Evolutionary conservation across 2,113 vertebrate genomes (phyloP), one percentile per base, ranked within the genome.

Genomic region (Patagioenas fasciata): DNA sequence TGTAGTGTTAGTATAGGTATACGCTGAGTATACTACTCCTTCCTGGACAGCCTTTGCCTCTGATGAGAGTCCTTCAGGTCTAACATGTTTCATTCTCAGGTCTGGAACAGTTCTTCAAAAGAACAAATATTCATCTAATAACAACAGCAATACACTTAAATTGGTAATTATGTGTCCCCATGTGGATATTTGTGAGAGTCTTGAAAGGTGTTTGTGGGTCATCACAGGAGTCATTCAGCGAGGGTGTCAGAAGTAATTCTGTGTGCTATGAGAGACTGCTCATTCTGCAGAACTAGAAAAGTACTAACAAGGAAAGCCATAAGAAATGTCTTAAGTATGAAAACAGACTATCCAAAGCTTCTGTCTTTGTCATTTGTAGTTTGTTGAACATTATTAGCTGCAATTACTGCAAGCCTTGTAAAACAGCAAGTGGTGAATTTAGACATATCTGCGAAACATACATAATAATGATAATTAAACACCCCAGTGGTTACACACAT

Each of bases 21-120:
- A 62, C 19, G 10, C 4, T 0, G 0, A 29, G 34, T 42, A n/a
- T 80, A 15, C 36, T 38, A 11, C 0, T 86, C 14, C 16, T 61
- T 81, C 26, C 40, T 54, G 53, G 34, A 71, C 28, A 58, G 13
- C 6, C 56, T 79, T 82, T 87, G 18, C 3, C 19, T 64, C 69
- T 89, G 54, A 48, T 11, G 2, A 8, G 51, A 56, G 5, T 15
- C 18, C 10, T 9, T 8, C 11, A 64, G 42, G 19, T 69, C 40
- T 87, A 38, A 66, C 7, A 53, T 47, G 44, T 47, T 47, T 19
- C 44, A 47, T 47, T 47, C 44, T 47, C 44, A 47, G 44, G 44
- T 19, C 44, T 47, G 44, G 18, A 18, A 19, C 10, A 26, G 51
- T 48, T 54, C 74, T 88, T 77, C 67, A 73, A 40, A 69, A 74